Conservation (phyloP, 1,140 invertebrate genomes). For the Drosophila micromelanica region DNA sequence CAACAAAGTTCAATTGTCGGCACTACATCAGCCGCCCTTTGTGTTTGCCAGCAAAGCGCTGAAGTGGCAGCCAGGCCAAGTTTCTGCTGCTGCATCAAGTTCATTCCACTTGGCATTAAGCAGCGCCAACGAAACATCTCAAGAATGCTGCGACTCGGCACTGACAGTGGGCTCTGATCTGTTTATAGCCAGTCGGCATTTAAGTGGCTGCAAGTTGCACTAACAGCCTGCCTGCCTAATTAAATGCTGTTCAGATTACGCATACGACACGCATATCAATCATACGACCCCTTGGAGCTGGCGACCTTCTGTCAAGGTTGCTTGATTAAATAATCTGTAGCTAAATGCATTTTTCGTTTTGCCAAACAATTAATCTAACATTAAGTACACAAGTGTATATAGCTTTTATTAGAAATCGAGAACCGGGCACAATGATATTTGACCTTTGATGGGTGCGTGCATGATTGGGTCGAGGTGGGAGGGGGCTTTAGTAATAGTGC, state of each 20-base stretch:
- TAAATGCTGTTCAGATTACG: constrained; percentile 24
- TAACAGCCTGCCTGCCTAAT: constrained; percentile 12
- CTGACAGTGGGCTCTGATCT: constrained; percentile 71
- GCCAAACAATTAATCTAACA: constrained; percentile 17
- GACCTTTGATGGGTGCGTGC: constrained; percentile 53
- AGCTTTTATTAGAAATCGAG: not conserved
- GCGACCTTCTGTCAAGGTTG: not conserved
- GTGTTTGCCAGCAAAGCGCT: constrained; percentile 15
- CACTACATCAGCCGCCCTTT: constrained; percentile 10
- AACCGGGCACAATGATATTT: constrained; percentile 46
- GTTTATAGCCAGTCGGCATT: constrained; percentile 76
- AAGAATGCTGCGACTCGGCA: constrained; percentile 72
- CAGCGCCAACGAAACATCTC: constrained; percentile 57
- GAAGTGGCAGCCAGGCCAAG: constrained; percentile 35
- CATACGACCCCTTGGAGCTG: constrained; percentile 23
- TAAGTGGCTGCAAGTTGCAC: constrained; percentile 48
- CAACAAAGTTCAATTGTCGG: constrained; percentile 36
- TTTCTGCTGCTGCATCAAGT: constrained; percentile 60
- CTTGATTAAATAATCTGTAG: too few species aligned
- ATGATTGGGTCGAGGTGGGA: constrained; percentile 30
- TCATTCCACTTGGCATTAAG: constrained; percentile 82
- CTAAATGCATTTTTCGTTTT: constrained; percentile 2
- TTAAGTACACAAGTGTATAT: constrained; percentile 10
- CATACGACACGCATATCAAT: constrained; percentile 38
- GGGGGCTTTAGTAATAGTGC: constrained; percentile 13